These are phyloP conservation scores for Clarias laeviceps DNA, from an alignment of 2,797 vertebrate species.

Conservation along the genomic window DNA sequence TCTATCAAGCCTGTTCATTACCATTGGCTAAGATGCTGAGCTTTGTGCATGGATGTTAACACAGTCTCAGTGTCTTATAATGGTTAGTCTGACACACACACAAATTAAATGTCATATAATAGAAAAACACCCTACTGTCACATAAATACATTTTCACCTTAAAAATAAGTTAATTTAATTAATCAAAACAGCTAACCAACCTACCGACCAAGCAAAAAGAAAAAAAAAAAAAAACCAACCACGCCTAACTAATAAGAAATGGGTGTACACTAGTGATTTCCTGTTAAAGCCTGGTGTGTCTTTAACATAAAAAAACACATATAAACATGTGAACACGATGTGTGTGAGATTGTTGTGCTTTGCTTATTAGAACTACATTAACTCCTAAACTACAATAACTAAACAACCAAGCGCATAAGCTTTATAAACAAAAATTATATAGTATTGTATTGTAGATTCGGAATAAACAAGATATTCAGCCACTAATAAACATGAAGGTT, in stretches of 20 bases:
- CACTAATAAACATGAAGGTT: background rate
- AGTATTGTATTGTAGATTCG: background rate
- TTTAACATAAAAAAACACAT: background rate
- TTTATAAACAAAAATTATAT: background rate
- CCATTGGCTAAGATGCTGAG: conserved; percentile 17
- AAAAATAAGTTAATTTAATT: background rate
- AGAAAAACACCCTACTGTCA: no score
- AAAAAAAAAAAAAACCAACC: background rate
- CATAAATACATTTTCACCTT: background rate
- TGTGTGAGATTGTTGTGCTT: background rate
- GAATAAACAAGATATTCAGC: background rate
- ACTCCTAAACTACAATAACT: background rate
- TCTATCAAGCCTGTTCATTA: conserved; percentile 37
- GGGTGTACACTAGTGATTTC: background rate
- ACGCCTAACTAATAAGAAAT: background rate
- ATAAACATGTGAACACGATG: background rate
- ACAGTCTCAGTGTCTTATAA: conserved; percentile 19
- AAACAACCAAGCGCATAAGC: background rate
- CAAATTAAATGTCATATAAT: conserved; percentile 40
- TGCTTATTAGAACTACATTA: background rate
- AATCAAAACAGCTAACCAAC: background rate
- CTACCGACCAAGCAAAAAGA: background rate
- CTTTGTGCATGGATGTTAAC: conserved; percentile 16
- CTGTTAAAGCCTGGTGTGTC: background rate
- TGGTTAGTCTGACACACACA: conserved; percentile 21